Evolutionary conservation across 2,797 vertebrate genomes (phyloP).

Genomic region (Toxotes lorentzi): DNA sequence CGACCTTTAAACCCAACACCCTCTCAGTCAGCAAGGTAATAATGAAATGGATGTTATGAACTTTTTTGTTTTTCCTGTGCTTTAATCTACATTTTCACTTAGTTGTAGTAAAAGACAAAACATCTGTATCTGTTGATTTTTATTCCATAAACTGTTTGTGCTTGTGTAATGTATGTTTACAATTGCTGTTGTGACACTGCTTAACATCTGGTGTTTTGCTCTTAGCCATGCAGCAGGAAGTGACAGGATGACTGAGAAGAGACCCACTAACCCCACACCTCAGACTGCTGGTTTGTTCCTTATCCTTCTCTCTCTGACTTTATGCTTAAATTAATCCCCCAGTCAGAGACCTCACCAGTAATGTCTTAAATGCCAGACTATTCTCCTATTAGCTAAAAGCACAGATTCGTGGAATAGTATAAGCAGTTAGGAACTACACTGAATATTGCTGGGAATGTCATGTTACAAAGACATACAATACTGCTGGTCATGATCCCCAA

Average conservation of each 20-base stretch:
- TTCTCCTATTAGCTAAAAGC: slow-evolving; percentile 2
- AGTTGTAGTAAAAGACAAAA: background rate
- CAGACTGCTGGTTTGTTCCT: slow-evolving; percentile 60
- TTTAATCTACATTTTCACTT: background rate
- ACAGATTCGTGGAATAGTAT: background rate
- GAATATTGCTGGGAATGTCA: background rate
- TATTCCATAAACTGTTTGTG: background rate
- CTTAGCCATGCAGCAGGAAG: slow-evolving; percentile 52
- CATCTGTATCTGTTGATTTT: background rate
- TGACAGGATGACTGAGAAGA: slow-evolving; percentile 26
- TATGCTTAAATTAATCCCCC: background rate
- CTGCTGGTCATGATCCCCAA: background rate
- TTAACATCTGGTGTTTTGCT: slow-evolving; percentile 27
- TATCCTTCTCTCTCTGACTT: background rate
- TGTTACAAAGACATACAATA: background rate
- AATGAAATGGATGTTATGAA: background rate
- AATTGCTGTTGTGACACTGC: background rate
- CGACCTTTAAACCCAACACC: slow-evolving; percentile 63
- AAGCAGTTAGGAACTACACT: slow-evolving; percentile 26
- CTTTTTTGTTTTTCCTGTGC: background rate
- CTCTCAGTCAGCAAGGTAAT: slow-evolving; percentile 68
- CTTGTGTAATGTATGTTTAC: background rate
- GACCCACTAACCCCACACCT: slow-evolving; percentile 61
- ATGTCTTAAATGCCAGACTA: slow-evolving; percentile 1
- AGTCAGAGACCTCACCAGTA: background rate